These are phyloP conservation scores for Condylura cristata DNA, from an alignment of 2,113 vertebrate species.

Conservation along the genomic window DNA sequence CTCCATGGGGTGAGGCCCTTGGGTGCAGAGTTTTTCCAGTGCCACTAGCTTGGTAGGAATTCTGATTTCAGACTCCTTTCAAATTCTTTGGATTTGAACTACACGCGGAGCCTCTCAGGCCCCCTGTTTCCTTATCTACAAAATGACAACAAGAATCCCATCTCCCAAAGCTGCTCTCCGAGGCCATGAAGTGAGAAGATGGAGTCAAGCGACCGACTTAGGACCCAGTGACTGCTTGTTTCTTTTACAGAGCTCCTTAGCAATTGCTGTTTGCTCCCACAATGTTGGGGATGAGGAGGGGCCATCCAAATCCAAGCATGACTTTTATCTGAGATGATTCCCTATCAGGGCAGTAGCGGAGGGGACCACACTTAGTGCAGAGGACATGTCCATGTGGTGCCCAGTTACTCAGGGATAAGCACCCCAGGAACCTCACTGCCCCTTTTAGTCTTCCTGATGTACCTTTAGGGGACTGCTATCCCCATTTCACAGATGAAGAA, in stretches of 20 bases:
- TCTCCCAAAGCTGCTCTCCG: neutral
- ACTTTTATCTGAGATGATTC: neutral
- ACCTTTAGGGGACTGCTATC: neutral
- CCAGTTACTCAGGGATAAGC: neutral
- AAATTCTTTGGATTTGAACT: neutral
- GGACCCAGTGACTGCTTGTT: neutral
- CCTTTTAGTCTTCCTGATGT: neutral
- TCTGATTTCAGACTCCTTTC: neutral
- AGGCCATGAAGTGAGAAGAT: neutral
- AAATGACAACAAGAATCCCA: neutral
- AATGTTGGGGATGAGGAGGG: neutral
- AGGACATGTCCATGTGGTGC: neutral
- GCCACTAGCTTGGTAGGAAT: rapidly evolving
- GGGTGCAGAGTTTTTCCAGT: neutral
- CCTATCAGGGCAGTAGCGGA: rapidly evolving
- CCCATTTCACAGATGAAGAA: neutral
- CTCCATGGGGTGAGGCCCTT: rapidly evolving
- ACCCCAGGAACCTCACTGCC: neutral
- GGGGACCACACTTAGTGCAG: rapidly evolving
- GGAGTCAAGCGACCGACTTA: rapidly evolving
- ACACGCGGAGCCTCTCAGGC: neutral
- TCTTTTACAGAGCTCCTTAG: neutral
- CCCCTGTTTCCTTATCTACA: neutral
- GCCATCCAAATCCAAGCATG: neutral
- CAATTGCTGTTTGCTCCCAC: neutral